A percentile compares a stretch with the other conserved stretches of the same genome.
These are phyloP conservation scores for Crocodylus rhombifer DNA, from an alignment of 2,797 vertebrate species.

Conservation along the genomic window DNA sequence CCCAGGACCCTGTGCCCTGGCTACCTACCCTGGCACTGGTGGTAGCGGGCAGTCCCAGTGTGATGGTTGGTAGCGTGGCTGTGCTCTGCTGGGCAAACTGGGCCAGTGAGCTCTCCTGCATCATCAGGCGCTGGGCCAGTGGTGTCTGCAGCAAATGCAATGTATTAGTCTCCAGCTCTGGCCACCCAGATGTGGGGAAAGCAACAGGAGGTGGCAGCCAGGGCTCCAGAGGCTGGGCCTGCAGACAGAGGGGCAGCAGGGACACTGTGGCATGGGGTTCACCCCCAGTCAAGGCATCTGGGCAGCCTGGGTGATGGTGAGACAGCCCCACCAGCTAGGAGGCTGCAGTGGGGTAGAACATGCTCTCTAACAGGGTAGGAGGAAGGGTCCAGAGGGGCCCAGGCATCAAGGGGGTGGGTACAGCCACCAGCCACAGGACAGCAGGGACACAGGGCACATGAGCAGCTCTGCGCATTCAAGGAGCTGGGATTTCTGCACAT, in stretches of 20 bases:
- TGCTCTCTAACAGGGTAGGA: accelerated
- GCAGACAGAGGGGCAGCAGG: accelerated
- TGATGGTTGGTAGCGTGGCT: constrained; percentile 90
- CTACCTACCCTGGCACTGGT: constrained; percentile 83
- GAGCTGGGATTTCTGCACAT: neutral
- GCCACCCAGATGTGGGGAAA: neutral
- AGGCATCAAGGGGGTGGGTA: accelerated
- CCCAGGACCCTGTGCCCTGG: neutral
- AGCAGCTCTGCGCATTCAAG: neutral
- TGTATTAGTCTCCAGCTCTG: neutral
- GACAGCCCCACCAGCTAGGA: neutral
- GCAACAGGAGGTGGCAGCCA: neutral
- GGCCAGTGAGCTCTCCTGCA: constrained; percentile 88
- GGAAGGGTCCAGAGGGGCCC: accelerated
- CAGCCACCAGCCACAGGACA: neutral
- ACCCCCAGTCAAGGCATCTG: too few relatives aligned
- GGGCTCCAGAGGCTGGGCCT: neutral
- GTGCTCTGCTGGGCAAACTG: constrained; percentile 87
- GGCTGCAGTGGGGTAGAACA: neutral
- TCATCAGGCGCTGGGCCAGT: constrained; percentile 79
- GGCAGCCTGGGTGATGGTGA: neutral
- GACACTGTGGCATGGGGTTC: neutral
- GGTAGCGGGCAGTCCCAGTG: constrained; percentile 90
- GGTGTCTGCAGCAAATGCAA: neutral
- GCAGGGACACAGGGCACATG: neutral